Evolutionary conservation across 2,888 invertebrate genomes (phyloP), one percentile per base, ranked within the genome.

Genomic region (Nymphalis c-album): DNA sequence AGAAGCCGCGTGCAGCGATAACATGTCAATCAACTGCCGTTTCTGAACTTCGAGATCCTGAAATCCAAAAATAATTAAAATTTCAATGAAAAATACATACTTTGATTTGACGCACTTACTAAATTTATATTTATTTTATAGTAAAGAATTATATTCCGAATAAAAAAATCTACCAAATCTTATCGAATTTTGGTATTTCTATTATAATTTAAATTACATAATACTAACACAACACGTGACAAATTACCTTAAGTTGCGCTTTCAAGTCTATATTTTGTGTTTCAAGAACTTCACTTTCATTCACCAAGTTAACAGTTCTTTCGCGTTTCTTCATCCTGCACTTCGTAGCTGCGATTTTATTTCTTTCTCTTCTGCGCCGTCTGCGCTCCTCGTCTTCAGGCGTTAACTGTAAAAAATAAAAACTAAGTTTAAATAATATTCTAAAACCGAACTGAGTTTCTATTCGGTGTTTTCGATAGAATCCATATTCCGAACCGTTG

Each of bases 261-360:
- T 97, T 97, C 70, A 97, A 91, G 80, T 96, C 96, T 71, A 96
- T 94, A 83, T 97, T 97, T 88, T 97, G 97, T 66, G 94, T 95
- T 85, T 97, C 97, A 71, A 97, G 88, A 62, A 95, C 95, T 86
- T 97, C 97, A 63, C 97, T 96, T 91, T 98, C 97, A 72, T 95
- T 95, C 76, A 97, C 96, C 75, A 98, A 91, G 82, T 97, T 97
- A 77, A 95, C 95, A 1, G 97, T 97, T 74, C 96, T 94, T 83
- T 97, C 97, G 50, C 98, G 95, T 86, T 98, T 98, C 94, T 98
- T 98, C 93, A 98, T 94, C 75, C 98, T 95, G 84, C 98, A 98
- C 87, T 98, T 98, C 16, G 98, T 98, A 69, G 98, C 98, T 63
- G 98, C 98, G 74, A 98, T 97, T 92, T 98, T 98, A 88, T 98